phyloP scores from a whole-genome alignment of 2,888 invertebrate species.

The Portevinia maculata region DNA sequence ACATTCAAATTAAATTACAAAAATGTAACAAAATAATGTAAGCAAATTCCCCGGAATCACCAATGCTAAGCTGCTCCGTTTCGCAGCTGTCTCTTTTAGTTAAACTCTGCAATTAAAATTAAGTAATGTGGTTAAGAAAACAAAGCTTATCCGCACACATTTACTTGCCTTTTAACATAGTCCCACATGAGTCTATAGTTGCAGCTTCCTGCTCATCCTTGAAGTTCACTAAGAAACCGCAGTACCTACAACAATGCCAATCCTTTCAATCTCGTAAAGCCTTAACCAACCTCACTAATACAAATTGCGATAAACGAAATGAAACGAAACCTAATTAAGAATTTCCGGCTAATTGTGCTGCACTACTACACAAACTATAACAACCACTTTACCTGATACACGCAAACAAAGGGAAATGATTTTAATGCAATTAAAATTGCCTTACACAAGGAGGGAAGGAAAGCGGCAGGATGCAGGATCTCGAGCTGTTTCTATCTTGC shows the following conservation, averaged over 20 bases:
- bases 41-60: too few species aligned
- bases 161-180: constrained; percentile 3
- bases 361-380: constrained; percentile 24
- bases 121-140: constrained; percentile 58
- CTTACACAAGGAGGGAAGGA: constrained; percentile 36
- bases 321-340: constrained; percentile 73
- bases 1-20: background rate
- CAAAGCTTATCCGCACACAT: constrained; percentile 62
- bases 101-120: constrained; percentile 57
- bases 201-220: constrained; percentile 41
- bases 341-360: constrained; percentile 60
- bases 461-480: constrained; percentile 56
- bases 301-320: constrained; percentile 70
- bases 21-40: too few species aligned
- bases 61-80: too few species aligned
- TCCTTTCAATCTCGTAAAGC: constrained; percentile 48
- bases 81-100: background rate
- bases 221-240: constrained; percentile 60
- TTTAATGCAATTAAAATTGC: constrained; percentile 71
- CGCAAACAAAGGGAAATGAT: constrained; percentile 66
- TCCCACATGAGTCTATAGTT: constrained; percentile 21
- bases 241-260: constrained; percentile 50
- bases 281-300: constrained; percentile 50
- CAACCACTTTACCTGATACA: constrained; percentile 54
- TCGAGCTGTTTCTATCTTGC: constrained; percentile 27